Evolutionary conservation across 2,113 vertebrate species (phyloP).

Genomic region (Noctilio leporinus): DNA sequence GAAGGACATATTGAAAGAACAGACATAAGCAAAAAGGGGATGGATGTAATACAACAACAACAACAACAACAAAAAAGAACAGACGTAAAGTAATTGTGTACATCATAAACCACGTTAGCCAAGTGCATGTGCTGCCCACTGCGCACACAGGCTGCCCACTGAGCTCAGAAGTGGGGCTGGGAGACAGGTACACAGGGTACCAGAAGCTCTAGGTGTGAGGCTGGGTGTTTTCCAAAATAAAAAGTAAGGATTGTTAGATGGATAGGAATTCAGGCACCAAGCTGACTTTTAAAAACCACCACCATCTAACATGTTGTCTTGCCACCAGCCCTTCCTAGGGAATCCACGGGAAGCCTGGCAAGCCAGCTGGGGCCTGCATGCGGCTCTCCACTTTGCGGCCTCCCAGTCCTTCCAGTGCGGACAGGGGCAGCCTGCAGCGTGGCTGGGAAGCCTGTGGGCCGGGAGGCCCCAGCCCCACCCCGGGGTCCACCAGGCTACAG

Average conservation of each 20-base stretch:
- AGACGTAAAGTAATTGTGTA: too few relatives aligned
- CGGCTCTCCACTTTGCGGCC: neutral
- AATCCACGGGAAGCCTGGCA: neutral
- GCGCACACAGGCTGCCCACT: neutral
- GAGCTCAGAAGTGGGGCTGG: neutral
- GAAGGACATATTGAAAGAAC: neutral
- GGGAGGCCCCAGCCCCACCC: too few relatives aligned
- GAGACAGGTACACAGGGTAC: rapidly evolving
- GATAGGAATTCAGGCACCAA: neutral
- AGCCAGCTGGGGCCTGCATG: rapidly evolving
- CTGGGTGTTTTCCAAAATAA: neutral
- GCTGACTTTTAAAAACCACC: neutral
- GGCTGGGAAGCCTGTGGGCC: rapidly evolving
- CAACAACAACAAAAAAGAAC: too few relatives aligned
- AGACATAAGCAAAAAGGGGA: too few relatives aligned
- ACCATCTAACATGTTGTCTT: neutral
- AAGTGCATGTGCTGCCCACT: neutral
- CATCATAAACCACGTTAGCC: neutral
- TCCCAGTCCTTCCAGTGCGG: neutral
- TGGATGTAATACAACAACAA: too few relatives aligned
- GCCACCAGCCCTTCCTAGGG: neutral
- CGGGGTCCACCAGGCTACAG: rapidly evolving
- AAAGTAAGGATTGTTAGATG: neutral
- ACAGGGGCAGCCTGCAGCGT: rapidly evolving
- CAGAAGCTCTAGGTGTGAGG: neutral